Conservation (phyloP, 37 sponge, comb jelly and placozoan species). For the Cladorhizidae sp. region DNA sequence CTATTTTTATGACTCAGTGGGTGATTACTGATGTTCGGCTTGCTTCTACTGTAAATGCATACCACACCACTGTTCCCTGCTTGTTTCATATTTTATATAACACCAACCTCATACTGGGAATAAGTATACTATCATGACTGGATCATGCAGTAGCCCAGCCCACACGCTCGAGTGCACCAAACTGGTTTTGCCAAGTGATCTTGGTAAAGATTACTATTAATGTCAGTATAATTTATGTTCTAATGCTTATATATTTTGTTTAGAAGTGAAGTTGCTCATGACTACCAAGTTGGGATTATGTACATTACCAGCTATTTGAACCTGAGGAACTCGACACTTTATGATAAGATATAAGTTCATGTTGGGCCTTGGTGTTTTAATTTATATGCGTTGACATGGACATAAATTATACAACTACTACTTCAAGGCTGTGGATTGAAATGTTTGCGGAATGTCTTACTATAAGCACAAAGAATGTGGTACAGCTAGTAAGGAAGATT, state of each 20-base stretch:
- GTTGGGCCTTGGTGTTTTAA: background rate
- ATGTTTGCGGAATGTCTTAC: too few relatives aligned
- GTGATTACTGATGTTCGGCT: constrained; percentile 33
- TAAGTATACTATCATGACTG: constrained; percentile 1
- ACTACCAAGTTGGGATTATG: constrained; percentile 3
- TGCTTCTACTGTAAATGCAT: constrained; percentile 24
- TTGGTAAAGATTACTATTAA: background rate
- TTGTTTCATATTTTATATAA: background rate
- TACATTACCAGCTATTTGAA: background rate
- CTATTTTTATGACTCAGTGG: background rate
- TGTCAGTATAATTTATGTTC: background rate
- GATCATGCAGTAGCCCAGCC: constrained; percentile 20
- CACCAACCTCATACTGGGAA: constrained; percentile 19
- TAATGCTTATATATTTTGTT: constrained; percentile 2
- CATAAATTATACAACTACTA: too few relatives aligned
- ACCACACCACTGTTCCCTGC: constrained; percentile 32
- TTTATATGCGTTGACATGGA: background rate
- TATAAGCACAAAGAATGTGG: constrained; percentile 30
- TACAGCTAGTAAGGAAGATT: constrained; percentile 7
- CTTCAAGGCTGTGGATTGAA: too few relatives aligned
- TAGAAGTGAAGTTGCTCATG: constrained; percentile 27
- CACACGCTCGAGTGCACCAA: constrained; percentile 29
- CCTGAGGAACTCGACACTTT: constrained; percentile 16
- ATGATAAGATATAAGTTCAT: constrained; percentile 29
- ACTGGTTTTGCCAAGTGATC: constrained; percentile 3